A percentile compares a stretch with the other conserved stretches of the same genome.
Conservation (phyloP, 2,888 invertebrate genomes). For the Andrena trimmerana region DNA sequence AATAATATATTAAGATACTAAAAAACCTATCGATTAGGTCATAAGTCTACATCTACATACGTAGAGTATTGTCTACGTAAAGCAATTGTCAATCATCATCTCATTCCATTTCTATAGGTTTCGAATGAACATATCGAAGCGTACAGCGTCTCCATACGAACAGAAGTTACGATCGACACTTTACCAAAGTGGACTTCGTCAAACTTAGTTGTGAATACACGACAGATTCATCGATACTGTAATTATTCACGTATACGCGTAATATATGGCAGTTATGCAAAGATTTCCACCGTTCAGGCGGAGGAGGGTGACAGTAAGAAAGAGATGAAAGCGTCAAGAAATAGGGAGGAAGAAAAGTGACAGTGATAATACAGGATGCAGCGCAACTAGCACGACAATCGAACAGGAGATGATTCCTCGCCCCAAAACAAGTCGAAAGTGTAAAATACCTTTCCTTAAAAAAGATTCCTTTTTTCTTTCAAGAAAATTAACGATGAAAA, state of each 20-base stretch:
- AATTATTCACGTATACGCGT: constrained; percentile 2
- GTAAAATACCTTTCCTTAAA: neutral
- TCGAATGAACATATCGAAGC: neutral
- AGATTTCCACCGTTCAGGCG: neutral
- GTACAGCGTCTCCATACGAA: no score
- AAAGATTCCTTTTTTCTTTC: neutral
- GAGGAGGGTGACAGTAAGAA: neutral
- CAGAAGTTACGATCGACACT: neutral
- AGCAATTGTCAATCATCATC: neutral
- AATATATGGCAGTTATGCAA: constrained; percentile 23
- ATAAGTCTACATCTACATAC: constrained; percentile 6
- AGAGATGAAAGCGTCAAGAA: neutral
- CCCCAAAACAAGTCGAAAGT: neutral
- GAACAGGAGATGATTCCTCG: neutral
- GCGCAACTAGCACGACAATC: neutral
- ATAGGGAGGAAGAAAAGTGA: neutral
- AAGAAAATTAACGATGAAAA: neutral
- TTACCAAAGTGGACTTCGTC: neutral
- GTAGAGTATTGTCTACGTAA: constrained; percentile 5
- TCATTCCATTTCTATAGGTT: neutral
- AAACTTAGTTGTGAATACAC: neutral
- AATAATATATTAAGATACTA: neutral
- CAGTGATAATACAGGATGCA: neutral
- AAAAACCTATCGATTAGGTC: neutral
- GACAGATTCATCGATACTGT: constrained; percentile 6